Conservation (phyloP, 2,113 vertebrate species). For the Otocyon megalotis region DNA sequence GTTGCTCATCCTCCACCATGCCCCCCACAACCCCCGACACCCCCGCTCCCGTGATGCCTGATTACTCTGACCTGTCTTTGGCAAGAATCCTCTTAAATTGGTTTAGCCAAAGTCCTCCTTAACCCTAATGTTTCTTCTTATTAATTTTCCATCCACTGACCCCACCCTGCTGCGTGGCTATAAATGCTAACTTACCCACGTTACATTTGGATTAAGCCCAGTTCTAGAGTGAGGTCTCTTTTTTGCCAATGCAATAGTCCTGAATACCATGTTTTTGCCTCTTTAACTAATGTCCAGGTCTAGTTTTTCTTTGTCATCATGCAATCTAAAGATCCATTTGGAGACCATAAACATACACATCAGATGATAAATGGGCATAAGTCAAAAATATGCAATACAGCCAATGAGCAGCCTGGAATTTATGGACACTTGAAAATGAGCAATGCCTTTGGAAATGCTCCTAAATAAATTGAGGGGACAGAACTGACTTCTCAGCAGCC, state of each 20-base stretch:
- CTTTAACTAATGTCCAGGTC: not conserved
- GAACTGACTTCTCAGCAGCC: not conserved
- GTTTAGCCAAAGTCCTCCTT: not conserved
- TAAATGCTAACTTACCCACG: not conserved
- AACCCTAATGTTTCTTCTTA: not conserved
- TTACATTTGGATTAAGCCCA: not conserved
- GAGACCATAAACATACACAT: not conserved
- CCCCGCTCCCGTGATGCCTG: no score
- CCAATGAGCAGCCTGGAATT: not conserved
- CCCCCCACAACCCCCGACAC: not conserved
- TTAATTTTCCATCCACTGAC: not conserved
- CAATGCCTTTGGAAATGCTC: not conserved
- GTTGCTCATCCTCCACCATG: not conserved
- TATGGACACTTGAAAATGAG: conserved; percentile 21
- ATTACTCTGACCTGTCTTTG: not conserved
- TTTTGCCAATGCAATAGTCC: not conserved
- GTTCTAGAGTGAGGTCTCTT: not conserved
- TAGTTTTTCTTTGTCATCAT: not conserved
- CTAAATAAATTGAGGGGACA: not conserved
- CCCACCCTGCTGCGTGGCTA: not conserved
- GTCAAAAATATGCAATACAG: not conserved
- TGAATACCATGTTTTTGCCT: not conserved
- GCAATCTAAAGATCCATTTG: not conserved
- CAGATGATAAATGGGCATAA: not conserved
- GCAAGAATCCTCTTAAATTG: not conserved